A percentile compares a stretch with the other conserved stretches of the same genome.
phyloP scores from a whole-genome alignment of 2,888 invertebrate genomes.

The Agonopterix heracliana region DNA sequence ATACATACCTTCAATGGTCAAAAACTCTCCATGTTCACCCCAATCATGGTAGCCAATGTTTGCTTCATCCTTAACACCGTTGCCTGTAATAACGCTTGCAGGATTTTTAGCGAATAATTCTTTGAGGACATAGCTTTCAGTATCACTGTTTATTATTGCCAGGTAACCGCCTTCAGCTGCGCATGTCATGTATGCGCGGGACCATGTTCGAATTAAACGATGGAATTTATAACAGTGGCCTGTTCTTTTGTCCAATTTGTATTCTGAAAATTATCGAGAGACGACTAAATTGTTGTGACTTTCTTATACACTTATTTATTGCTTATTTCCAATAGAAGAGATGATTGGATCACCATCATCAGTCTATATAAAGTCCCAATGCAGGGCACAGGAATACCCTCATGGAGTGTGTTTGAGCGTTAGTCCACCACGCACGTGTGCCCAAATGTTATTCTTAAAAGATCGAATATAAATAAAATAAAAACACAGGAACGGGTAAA shows the following conservation, averaged over 20 bases:
- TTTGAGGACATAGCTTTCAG: slow-evolving; percentile 21
- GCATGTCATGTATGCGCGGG: slow-evolving; percentile 17
- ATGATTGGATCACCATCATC: neutral
- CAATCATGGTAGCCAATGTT: slow-evolving; percentile 25
- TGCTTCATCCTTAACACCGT: slow-evolving; percentile 19
- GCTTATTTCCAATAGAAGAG: neutral
- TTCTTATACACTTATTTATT: no score
- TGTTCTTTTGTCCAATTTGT: slow-evolving; percentile 12
- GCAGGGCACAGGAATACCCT: no score
- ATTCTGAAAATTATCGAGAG: slow-evolving; percentile 9
- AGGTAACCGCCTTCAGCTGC: slow-evolving; percentile 19
- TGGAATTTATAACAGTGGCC: slow-evolving; percentile 23
- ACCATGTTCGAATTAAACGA: slow-evolving; percentile 13
- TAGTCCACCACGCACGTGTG: no score
- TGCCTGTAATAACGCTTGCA: slow-evolving; percentile 4
- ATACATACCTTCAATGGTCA: slow-evolving; percentile 18
- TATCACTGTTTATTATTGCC: slow-evolving; percentile 17
- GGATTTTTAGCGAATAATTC: slow-evolving; percentile 28
- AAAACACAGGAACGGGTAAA: no score
- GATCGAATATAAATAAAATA: no score
- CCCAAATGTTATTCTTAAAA: no score
- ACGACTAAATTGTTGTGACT: neutral
- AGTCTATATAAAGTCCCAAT: no score
- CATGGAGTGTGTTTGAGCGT: no score
- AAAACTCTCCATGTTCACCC: slow-evolving; percentile 23